phyloP scores from a whole-genome alignment of 2,113 vertebrate species.

The Eira barbara region DNA sequence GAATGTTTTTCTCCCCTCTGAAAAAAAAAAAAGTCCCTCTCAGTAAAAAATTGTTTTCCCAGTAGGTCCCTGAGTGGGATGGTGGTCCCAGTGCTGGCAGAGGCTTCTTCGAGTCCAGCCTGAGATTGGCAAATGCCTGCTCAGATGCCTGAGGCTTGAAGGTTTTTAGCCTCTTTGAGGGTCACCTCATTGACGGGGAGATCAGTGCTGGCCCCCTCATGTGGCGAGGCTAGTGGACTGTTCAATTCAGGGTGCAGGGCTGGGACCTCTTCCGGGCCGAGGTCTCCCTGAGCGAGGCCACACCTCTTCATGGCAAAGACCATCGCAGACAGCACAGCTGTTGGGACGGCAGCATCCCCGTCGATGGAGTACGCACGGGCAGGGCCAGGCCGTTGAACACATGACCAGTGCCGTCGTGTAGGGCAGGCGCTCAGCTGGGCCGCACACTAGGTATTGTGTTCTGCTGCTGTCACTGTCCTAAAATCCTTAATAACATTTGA shows the following conservation, averaged over 20 bases:
- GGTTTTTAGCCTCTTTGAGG: background rate
- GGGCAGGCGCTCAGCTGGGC: background rate
- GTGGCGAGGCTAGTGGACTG: accelerated
- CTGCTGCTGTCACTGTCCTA: background rate
- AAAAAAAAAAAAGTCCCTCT: background rate
- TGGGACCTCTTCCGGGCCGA: background rate
- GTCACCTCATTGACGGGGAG: accelerated
- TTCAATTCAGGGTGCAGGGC: background rate
- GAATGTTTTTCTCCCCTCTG: accelerated
- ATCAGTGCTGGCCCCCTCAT: accelerated
- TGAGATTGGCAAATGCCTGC: background rate
- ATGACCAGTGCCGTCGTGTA: accelerated
- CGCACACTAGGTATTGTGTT: accelerated
- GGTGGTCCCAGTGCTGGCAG: accelerated
- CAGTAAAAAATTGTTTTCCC: background rate
- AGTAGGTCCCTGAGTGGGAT: too few relatives aligned
- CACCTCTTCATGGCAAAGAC: accelerated
- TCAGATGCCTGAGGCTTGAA: background rate
- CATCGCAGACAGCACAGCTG: accelerated
- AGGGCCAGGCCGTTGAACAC: accelerated
- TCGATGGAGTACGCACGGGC: accelerated
- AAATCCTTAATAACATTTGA: background rate
- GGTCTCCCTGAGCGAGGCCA: background rate
- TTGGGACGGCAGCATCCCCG: accelerated
- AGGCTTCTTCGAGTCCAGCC: background rate